These are phyloP conservation scores for Hemibagrus guttatus DNA, from an alignment of 2,797 vertebrate species.

Conservation along the genomic window DNA sequence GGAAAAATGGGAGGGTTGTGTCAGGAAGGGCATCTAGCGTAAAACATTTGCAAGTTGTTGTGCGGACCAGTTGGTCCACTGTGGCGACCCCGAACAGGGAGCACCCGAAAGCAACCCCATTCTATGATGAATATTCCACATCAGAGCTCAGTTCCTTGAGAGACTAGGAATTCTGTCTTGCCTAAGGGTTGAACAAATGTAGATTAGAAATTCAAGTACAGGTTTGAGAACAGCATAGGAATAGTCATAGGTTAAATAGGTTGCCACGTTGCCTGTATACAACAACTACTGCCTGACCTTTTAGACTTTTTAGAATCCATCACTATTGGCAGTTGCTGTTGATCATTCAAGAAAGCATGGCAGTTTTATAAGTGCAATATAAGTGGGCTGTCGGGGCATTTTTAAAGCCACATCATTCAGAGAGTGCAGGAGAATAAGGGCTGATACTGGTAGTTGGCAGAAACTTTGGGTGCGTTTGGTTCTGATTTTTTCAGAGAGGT, in stretches of 20 bases:
- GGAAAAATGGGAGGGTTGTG: too few species aligned
- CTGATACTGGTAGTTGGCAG: constrained; percentile 50
- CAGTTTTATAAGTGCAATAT: constrained; percentile 72
- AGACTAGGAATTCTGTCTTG: background rate
- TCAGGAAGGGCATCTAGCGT: too few species aligned
- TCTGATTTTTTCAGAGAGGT: background rate
- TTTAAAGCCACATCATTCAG: constrained; percentile 74
- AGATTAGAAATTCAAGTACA: background rate
- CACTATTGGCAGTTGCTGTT: constrained; percentile 64
- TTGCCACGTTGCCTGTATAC: constrained; percentile 11
- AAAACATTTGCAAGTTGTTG: too few species aligned
- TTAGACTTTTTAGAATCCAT: constrained; percentile 71
- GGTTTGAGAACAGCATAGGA: constrained; percentile 54
- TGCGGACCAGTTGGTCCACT: too few species aligned
- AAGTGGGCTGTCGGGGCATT: constrained; percentile 66
- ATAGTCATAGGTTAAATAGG: constrained; percentile 63
- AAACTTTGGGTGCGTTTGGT: constrained; percentile 42
- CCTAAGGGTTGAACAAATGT: background rate
- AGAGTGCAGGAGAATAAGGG: constrained; percentile 58
- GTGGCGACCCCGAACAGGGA: too few species aligned
- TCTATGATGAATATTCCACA: background rate
- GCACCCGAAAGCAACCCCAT: too few species aligned
- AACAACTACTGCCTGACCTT: constrained; percentile 59
- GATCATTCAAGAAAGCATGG: constrained; percentile 67
- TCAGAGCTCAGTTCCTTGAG: background rate